Conservation (phyloP, 2,113 vertebrate genomes). For the Neolamprologus ventralis region DNA sequence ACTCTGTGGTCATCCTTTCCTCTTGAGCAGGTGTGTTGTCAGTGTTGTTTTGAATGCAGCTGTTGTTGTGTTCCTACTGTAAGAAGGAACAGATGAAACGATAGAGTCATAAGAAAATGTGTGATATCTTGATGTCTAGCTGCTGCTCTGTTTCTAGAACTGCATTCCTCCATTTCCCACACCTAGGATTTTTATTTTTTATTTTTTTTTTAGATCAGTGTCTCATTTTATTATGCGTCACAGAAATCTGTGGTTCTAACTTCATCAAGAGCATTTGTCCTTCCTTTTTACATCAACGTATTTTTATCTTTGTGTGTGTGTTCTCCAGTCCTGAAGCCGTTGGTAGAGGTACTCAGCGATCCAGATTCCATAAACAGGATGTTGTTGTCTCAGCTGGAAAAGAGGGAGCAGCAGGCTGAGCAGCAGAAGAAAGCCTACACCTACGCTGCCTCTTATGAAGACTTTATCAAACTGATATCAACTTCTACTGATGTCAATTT, state of each 20-base stretch:
- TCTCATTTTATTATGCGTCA: not conserved
- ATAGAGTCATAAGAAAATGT: not conserved
- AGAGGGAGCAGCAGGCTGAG: slow-evolving; percentile 88
- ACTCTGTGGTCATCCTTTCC: not conserved
- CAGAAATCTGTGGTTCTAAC: not conserved
- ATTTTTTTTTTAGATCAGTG: not conserved
- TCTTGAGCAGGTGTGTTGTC: not conserved
- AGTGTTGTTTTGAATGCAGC: not conserved
- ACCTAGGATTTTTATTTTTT: not conserved
- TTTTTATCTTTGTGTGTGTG: not conserved
- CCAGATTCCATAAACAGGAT: slow-evolving; percentile 95
- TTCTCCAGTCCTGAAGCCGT: slow-evolving; percentile 84
- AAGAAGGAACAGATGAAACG: not conserved
- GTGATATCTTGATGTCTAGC: not conserved
- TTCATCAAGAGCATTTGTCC: not conserved
- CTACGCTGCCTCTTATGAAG: slow-evolving; percentile 95
- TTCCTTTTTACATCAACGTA: not conserved
- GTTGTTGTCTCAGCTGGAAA: slow-evolving; percentile 90
- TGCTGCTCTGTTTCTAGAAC: not conserved
- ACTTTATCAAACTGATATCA: slow-evolving; percentile 98
- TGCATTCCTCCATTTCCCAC: not conserved
- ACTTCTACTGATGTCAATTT: slow-evolving; percentile 90
- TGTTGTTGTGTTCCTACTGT: not conserved
- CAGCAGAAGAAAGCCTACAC: slow-evolving; percentile 97
- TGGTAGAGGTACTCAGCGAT: slow-evolving; percentile 90